Percentiles rank a stretch among this genome's conserved stretches.
Evolutionary conservation across 2,797 vertebrate species (phyloP).

Genomic region (Hyperoplus immaculatus): DNA sequence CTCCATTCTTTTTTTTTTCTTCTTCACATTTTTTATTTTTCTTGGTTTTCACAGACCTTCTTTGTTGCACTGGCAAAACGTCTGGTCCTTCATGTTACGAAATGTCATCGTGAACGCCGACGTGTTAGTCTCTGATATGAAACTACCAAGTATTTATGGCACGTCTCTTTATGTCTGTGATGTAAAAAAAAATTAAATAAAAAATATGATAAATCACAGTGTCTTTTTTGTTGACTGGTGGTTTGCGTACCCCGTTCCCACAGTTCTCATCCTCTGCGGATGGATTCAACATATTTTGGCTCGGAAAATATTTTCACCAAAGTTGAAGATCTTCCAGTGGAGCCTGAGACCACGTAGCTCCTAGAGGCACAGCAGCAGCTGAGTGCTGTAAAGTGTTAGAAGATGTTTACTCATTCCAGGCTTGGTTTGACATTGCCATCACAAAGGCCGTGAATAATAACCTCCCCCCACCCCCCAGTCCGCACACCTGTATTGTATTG

Average conservation of each 20-base stretch:
- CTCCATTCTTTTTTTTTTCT: slow-evolving; percentile 59
- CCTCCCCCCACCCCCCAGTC: not conserved
- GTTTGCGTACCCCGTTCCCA: slow-evolving; percentile 27
- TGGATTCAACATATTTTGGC: slow-evolving; percentile 34
- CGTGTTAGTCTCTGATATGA: slow-evolving; percentile 27
- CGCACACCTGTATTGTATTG: slow-evolving; percentile 35
- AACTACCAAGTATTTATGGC: slow-evolving; percentile 5
- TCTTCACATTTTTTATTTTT: slow-evolving; percentile 31
- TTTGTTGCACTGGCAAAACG: slow-evolving; percentile 19
- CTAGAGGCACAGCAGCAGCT: slow-evolving; percentile 36
- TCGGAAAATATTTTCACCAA: slow-evolving; percentile 3
- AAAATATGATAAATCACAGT: slow-evolving; percentile 4
- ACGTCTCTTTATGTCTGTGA: not conserved
- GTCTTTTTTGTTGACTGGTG: slow-evolving; percentile 19
- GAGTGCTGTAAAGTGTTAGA: slow-evolving; percentile 39
- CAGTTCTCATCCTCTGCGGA: slow-evolving; percentile 21
- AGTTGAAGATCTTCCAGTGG: slow-evolving; percentile 24
- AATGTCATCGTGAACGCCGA: slow-evolving; percentile 4
- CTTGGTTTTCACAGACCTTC: slow-evolving; percentile 24
- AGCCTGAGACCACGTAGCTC: not conserved
- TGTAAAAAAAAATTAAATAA: not conserved
- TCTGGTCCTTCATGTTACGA: slow-evolving; percentile 26
- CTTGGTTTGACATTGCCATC: slow-evolving; percentile 35
- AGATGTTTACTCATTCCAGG: slow-evolving; percentile 56
- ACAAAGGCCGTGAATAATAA: slow-evolving; percentile 29